phyloP scores from a whole-genome alignment of 2,888 invertebrate species.

The Melinaea marsaeus region DNA sequence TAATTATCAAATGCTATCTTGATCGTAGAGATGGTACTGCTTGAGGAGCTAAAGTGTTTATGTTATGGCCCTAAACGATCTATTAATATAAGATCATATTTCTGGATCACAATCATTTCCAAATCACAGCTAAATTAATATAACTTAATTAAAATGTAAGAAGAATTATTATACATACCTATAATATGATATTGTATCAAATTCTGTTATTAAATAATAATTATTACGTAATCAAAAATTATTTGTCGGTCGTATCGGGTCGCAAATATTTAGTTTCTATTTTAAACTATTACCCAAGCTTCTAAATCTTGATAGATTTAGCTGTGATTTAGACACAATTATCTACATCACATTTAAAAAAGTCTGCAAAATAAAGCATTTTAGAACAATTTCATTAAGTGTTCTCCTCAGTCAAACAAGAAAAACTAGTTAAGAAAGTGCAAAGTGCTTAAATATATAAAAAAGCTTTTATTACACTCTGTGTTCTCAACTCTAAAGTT shows the following conservation, averaged over 20 bases:
- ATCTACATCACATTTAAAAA: background rate
- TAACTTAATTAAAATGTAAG: too few species aligned
- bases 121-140: too few species aligned
- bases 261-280: background rate
- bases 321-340: too few species aligned
- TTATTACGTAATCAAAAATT: background rate
- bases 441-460: conserved; percentile 42
- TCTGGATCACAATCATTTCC: too few species aligned
- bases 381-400: conserved; percentile 25
- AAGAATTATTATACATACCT: too few species aligned
- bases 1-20: conserved; percentile 28
- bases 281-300: background rate
- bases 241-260: background rate
- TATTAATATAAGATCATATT: too few species aligned
- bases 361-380: conserved; percentile 13
- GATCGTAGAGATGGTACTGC: conserved; percentile 14
- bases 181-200: conserved; percentile 13
- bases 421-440: conserved; percentile 34
- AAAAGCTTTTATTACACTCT: conserved; percentile 40
- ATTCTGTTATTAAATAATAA: conserved; percentile 4
- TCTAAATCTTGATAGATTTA: too few species aligned
- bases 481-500: conserved; percentile 37
- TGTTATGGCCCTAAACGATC: background rate
- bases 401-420: conserved; percentile 25
- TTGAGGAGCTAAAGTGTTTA: background rate